A percentile compares a stretch with the other conserved stretches of the same genome.
Conservation (phyloP, 2,797 vertebrate genomes). For the Limnodromus scolopaceus region DNA sequence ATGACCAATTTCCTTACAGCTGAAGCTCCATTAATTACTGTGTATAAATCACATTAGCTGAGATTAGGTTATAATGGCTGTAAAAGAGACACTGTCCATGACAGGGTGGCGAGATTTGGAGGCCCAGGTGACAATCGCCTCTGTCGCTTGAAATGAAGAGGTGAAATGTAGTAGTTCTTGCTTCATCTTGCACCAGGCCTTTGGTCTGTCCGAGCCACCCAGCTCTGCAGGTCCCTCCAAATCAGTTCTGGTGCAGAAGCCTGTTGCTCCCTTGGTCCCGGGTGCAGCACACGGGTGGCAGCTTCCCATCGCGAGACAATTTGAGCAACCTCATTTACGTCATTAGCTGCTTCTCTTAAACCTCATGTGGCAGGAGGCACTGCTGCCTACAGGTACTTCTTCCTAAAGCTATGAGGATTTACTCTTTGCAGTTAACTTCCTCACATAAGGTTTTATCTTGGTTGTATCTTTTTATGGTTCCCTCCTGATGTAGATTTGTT, state of each 20-base stretch:
- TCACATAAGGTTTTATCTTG: slow-evolving; percentile 42
- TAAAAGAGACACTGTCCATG: slow-evolving; percentile 21
- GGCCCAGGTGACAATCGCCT: background rate
- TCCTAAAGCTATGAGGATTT: background rate
- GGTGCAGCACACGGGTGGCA: rapidly evolving
- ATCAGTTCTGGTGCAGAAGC: background rate
- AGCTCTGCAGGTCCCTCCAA: background rate
- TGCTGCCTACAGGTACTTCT: background rate
- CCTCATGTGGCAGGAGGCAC: background rate
- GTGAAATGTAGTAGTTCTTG: background rate
- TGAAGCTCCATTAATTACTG: slow-evolving; percentile 64
- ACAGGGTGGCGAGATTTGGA: background rate
- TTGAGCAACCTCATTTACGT: background rate
- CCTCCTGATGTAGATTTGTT: slow-evolving; percentile 5
- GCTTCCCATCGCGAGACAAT: rapidly evolving
- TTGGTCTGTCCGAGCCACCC: rapidly evolving
- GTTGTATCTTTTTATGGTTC: slow-evolving; percentile 48
- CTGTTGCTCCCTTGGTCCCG: background rate
- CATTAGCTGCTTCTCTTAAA: background rate
- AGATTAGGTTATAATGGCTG: slow-evolving; percentile 54
- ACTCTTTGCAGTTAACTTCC: background rate
- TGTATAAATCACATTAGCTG: slow-evolving; percentile 57
- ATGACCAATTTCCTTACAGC: slow-evolving; percentile 51
- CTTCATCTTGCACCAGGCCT: background rate
- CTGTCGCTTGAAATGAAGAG: background rate